Percentiles rank a stretch among this genome's conserved stretches.
Evolutionary conservation across 1,140 invertebrate species (phyloP).

Genomic region (Sinonovacula constricta): DNA sequence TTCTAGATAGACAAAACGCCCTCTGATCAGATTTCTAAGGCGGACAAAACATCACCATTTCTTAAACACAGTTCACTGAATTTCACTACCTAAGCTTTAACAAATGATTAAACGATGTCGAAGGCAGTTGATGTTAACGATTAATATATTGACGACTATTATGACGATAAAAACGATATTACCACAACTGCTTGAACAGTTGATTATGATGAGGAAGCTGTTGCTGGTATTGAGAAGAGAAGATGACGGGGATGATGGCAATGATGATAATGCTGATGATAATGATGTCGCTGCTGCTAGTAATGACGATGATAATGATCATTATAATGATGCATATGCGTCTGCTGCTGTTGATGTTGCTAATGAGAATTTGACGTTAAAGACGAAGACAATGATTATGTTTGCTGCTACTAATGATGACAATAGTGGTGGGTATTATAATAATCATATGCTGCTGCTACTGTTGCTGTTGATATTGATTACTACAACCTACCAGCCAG

Average conservation of each 20-base stretch:
- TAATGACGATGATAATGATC: not conserved
- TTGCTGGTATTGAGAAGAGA: not conserved
- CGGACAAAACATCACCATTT: no score
- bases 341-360: not conserved
- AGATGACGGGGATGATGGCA: not conserved
- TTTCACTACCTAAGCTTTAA: no score
- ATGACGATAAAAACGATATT: no score
- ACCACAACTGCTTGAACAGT: no score
- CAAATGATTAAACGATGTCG: no score
- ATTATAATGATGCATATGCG: not conserved
- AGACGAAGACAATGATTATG: not conserved
- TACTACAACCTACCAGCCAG: conserved; percentile 21
- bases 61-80: no score
- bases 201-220: no score
- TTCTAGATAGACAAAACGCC: no score
- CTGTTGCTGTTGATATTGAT: not conserved
- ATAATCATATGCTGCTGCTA: not conserved
- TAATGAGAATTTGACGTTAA: not conserved
- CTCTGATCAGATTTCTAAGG: no score
- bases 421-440: not conserved
- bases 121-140: no score
- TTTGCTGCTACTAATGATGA: not conserved
- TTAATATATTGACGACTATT: no score
- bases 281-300: no score
- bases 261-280: not conserved